Conservation (phyloP, 2,113 vertebrate species). For the Clarias batrachus region DNA sequence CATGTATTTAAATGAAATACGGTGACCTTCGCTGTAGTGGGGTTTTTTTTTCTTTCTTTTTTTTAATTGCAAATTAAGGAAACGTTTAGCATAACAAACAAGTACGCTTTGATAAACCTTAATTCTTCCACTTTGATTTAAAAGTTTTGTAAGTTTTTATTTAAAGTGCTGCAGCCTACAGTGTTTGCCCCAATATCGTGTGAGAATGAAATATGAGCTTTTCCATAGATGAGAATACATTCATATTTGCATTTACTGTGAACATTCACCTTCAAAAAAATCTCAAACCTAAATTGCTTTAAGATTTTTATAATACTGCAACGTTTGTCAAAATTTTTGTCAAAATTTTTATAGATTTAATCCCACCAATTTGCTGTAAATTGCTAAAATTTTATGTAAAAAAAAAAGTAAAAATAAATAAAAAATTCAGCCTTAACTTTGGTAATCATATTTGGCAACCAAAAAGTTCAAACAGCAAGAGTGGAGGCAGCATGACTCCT, state of each 20-base stretch:
- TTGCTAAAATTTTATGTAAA: neutral
- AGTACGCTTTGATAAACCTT: slow-evolving; percentile 68
- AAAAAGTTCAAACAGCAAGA: neutral
- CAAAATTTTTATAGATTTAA: neutral
- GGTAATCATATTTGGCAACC: too few relatives aligned
- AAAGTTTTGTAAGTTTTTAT: slow-evolving; percentile 37
- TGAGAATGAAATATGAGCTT: neutral
- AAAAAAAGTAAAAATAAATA: too few relatives aligned
- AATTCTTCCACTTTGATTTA: slow-evolving; percentile 69
- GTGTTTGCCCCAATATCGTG: neutral
- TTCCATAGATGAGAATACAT: neutral
- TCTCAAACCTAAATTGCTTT: too few relatives aligned
- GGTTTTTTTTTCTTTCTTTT: slow-evolving; percentile 55
- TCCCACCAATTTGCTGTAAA: neutral
- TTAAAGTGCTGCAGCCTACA: neutral
- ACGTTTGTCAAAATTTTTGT: neutral
- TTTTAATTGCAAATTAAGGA: slow-evolving; percentile 72
- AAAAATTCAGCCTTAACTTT: too few relatives aligned
- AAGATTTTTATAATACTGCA: neutral
- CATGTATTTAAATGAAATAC: slow-evolving; percentile 77
- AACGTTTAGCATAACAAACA: slow-evolving; percentile 74
- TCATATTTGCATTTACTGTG: neutral
- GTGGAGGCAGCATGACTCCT: neutral
- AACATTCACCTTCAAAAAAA: neutral
- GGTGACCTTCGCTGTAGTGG: slow-evolving; percentile 71